Evolutionary conservation across 2,888 invertebrate species (phyloP), one percentile per base, ranked within the genome.

Genomic region (Atethmia centrago): DNA sequence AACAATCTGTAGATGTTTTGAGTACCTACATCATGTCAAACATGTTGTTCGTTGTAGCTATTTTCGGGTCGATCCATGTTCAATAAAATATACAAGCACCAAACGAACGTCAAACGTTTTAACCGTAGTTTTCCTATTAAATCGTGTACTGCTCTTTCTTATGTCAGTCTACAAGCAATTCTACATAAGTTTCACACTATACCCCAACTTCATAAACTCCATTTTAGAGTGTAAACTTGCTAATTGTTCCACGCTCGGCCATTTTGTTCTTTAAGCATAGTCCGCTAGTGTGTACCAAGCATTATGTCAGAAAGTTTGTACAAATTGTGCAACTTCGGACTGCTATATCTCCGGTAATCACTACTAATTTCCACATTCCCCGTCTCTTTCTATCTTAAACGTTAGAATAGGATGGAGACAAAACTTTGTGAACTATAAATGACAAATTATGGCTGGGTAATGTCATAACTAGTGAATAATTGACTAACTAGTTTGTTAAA

Each of bases 281-380:
- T 76, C 56, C 59, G 21, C 25, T 40, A 72, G 53, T 78, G 74
- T 71, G 65, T 71, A 66, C 65, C 45, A n/a, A 59, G 77, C 87
- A 28, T 85, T 79, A 82, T 45, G 61, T 49, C 40, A 56, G 14
- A 51, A 79, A 87, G 58, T 83, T 87, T 77, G 68, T 62, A 66
- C 77, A 83, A 85, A 77, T 74, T 85, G 70, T 74, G 79, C 74
- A 81, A 85, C 75, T 87, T 71, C 9, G 64, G 14, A 70, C 69
- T 79, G 77, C 79, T 85, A 79, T 85, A 77, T 82, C 72, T 78
- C 68, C 9, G 14, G 70, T 76, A 63, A 76, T 80, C 80, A 56
- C 74, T 16, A 53, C 47, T 42, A 31, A 74, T 80, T 76, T 74
- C 40, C n/a, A 45, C 51, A 61, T 67, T 1, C 5, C 16, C 42